A percentile compares a stretch with the other conserved stretches of the same genome.
These are phyloP conservation scores for Mirza zaza DNA, from an alignment of 2,113 vertebrate species.

Conservation along the genomic window DNA sequence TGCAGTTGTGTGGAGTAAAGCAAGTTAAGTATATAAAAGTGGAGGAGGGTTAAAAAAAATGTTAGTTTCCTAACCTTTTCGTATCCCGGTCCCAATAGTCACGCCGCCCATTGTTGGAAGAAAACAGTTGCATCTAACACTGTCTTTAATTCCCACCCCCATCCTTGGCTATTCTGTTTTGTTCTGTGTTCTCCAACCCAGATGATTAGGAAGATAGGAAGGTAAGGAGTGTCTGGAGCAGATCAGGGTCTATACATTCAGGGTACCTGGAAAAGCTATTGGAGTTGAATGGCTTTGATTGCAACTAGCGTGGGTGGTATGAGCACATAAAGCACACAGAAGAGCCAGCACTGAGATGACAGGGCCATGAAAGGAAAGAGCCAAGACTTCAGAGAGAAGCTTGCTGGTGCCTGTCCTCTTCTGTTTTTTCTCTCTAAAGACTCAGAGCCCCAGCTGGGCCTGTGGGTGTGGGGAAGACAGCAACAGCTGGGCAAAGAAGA, in stretches of 20 bases:
- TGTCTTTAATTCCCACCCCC: background rate
- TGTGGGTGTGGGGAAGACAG: background rate
- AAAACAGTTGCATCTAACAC: slow-evolving; percentile 7
- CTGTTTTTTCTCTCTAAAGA: background rate
- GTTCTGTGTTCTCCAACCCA: slow-evolving; percentile 1
- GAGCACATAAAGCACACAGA: background rate
- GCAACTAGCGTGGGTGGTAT: background rate
- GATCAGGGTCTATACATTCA: background rate
- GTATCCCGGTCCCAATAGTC: background rate
- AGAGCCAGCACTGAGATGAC: background rate
- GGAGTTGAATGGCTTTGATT: background rate
- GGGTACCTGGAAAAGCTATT: background rate
- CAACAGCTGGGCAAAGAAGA: background rate
- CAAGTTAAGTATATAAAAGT: background rate
- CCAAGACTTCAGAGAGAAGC: background rate
- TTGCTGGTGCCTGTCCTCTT: background rate
- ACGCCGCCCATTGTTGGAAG: background rate
- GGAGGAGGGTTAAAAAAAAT: background rate
- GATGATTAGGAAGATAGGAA: background rate
- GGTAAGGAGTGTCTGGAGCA: background rate
- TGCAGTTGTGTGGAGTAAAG: background rate
- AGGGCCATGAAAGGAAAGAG: background rate
- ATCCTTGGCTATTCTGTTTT: background rate
- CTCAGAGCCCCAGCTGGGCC: background rate
- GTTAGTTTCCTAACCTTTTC: background rate